Evolutionary conservation across 2,113 vertebrate species (phyloP).

Genomic region (Pollachius pollachius): DNA sequence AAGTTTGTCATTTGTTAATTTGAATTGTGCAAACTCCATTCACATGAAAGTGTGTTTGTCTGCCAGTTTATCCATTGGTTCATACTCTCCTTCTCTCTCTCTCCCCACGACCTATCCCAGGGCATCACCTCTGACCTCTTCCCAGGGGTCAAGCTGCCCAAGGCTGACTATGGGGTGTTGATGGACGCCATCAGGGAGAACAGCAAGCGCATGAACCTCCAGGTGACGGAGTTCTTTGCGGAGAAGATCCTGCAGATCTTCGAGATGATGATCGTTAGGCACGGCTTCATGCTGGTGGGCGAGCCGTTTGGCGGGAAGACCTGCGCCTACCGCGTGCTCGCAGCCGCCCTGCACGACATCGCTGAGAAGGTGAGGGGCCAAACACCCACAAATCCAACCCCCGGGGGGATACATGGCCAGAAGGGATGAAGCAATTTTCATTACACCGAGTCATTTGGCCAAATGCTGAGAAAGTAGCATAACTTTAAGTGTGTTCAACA

Average conservation of each 20-base stretch:
- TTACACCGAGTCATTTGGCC: not conserved
- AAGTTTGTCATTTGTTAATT: too few species aligned
- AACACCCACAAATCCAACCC: too few species aligned
- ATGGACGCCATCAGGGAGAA: constrained; percentile 81
- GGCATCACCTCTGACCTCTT: constrained; percentile 92
- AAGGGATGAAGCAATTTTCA: not conserved
- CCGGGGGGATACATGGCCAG: not conserved
- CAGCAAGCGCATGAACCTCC: constrained; percentile 83
- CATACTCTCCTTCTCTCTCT: not conserved
- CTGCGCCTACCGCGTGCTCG: constrained; percentile 83
- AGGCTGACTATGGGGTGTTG: constrained; percentile 82
- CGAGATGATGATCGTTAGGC: constrained; percentile 92
- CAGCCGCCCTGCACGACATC: constrained; percentile 79
- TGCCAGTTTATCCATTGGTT: not conserved
- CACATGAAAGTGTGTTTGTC: not conserved
- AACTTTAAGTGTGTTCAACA: not conserved
- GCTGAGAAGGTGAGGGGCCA: constrained; percentile 75
- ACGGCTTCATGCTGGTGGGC: constrained; percentile 92
- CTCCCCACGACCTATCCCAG: constrained; percentile 48
- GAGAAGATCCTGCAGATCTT: constrained; percentile 91
- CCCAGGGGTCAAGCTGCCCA: constrained; percentile 84
- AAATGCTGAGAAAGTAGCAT: not conserved
- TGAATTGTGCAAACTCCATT: too few species aligned
- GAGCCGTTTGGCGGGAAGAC: constrained; percentile 91
- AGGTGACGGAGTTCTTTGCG: constrained; percentile 80